phyloP scores from a whole-genome alignment of 2,113 vertebrate genomes.

The Scomber japonicus region DNA sequence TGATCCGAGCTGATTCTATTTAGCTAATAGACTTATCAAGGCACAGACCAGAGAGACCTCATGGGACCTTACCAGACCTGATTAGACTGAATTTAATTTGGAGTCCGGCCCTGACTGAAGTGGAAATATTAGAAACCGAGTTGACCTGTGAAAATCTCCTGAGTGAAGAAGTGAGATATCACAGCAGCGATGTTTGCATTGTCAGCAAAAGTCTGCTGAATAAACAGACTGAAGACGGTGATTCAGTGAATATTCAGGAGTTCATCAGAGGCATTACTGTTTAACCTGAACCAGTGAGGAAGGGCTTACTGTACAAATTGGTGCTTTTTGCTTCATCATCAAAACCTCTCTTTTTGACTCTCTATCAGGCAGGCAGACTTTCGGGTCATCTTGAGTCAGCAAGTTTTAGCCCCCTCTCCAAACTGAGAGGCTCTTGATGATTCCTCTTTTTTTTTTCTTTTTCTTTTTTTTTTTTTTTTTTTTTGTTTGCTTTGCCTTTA shows the following conservation, averaged over 20 bases:
- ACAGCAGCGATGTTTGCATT: background rate
- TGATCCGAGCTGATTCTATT: background rate
- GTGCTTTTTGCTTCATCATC: conserved; percentile 54
- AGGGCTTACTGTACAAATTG: background rate
- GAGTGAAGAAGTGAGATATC: background rate
- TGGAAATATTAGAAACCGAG: background rate
- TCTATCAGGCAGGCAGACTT: conserved; percentile 3
- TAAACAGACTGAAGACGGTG: background rate
- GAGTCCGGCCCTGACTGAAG: background rate
- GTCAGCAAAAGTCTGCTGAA: background rate
- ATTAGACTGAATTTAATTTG: too few species aligned
- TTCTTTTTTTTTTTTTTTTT: background rate
- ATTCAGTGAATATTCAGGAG: background rate
- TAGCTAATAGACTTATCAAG: background rate
- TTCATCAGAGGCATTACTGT: background rate
- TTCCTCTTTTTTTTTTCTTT: conserved; percentile 28
- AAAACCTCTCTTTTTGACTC: conserved; percentile 38
- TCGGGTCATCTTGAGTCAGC: conserved; percentile 66
- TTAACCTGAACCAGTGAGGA: conserved; percentile 4
- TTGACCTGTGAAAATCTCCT: background rate
- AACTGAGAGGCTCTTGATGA: conserved; percentile 68
- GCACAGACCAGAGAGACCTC: background rate
- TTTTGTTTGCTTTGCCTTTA: conserved; percentile 46
- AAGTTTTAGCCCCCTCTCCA: conserved; percentile 33
- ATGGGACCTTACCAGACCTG: background rate